A percentile compares a stretch with the other conserved stretches of the same genome.
phyloP scores from a whole-genome alignment of 37 sponge, comb jelly and placozoan genomes.

The Ephydatia muelleri region DNA sequence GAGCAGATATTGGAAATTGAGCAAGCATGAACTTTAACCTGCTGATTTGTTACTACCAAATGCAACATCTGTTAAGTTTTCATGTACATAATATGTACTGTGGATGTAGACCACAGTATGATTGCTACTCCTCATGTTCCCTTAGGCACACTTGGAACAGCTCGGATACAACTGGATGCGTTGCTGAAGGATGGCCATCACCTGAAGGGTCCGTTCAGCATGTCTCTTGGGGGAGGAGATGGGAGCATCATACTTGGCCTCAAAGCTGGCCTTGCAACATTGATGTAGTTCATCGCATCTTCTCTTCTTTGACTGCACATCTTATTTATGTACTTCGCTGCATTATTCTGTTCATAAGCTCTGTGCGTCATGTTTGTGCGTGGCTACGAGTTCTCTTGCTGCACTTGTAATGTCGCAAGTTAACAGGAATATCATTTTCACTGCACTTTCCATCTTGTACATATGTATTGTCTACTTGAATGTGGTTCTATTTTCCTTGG shows the following conservation, averaged over 20 bases:
- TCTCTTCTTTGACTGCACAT: neutral
- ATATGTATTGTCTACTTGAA: too few species aligned
- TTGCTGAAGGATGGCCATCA: neutral
- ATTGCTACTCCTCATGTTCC: neutral
- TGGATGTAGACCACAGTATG: too few species aligned
- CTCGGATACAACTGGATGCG: neutral
- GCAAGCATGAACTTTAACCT: neutral
- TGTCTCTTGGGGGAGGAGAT: neutral
- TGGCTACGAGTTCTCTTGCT: neutral
- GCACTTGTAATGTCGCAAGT: too few species aligned
- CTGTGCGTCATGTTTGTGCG: neutral
- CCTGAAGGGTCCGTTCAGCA: neutral
- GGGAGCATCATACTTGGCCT: neutral
- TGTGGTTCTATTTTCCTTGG: too few species aligned
- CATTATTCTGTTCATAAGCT: neutral
- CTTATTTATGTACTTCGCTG: neutral
- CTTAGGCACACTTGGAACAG: neutral
- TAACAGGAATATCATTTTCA: too few species aligned
- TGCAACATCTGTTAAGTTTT: too few species aligned
- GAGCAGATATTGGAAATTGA: neutral
- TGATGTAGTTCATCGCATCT: neutral
- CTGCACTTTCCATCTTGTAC: too few species aligned
- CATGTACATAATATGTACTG: too few species aligned
- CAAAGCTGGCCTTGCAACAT: neutral
- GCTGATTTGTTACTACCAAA: too few species aligned